A percentile compares a stretch with the other conserved stretches of the same genome.
These are phyloP conservation scores for Trachymyrmex septentrionalis DNA, from an alignment of 1,140 invertebrate genomes.

Conservation along the genomic window DNA sequence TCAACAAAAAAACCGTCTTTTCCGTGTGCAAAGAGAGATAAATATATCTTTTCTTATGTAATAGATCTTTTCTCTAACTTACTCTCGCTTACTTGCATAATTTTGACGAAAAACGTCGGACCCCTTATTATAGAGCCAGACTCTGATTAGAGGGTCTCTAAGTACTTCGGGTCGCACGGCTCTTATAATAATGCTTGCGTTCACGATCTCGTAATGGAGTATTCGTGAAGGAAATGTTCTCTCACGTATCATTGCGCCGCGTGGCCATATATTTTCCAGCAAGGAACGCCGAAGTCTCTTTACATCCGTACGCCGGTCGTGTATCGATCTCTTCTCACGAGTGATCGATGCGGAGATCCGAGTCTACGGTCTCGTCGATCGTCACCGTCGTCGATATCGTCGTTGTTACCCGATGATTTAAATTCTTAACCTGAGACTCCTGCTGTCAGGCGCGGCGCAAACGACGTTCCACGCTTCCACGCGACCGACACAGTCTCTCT, in stretches of 20 bases:
- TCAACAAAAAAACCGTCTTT: no score
- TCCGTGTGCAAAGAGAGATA: no score
- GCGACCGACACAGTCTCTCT: conserved; percentile 34
- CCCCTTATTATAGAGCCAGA: no score
- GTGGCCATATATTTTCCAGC: conserved; percentile 67
- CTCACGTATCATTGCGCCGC: conserved; percentile 63
- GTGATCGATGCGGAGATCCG: conserved; percentile 74
- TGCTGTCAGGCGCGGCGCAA: conserved; percentile 79
- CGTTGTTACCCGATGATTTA: conserved; percentile 79
- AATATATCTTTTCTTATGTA: no score
- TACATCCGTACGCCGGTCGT: conserved; percentile 64
- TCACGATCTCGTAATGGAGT: conserved; percentile 33
- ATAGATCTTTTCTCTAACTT: no score
- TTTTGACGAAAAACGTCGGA: no score
- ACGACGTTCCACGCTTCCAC: conserved; percentile 75
- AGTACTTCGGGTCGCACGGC: not conserved
- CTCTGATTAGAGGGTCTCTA: no score
- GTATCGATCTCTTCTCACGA: conserved; percentile 76
- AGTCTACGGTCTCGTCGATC: conserved; percentile 72
- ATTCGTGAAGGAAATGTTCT: conserved; percentile 51
- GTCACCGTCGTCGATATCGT: conserved; percentile 76
- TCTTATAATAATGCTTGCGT: conserved; percentile 17
- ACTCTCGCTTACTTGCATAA: no score
- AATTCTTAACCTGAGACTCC: conserved; percentile 78
- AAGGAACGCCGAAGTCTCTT: conserved; percentile 48